These are phyloP conservation scores for Drosophila takahashii DNA, from an alignment of 1,140 invertebrate species.

Conservation along the genomic window DNA sequence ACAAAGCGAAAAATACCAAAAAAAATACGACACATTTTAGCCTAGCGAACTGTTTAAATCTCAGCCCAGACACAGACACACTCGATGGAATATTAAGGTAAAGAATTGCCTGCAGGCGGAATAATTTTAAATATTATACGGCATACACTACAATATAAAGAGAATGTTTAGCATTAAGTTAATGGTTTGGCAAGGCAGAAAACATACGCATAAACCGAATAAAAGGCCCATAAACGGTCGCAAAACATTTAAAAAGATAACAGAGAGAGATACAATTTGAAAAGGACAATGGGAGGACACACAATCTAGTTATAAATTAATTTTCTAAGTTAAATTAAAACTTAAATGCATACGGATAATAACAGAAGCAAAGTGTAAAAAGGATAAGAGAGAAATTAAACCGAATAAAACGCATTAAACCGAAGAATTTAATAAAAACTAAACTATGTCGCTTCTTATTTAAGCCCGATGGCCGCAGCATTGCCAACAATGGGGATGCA, in stretches of 20 bases:
- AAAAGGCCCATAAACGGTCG: slow-evolving; percentile 26
- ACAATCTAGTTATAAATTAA: slow-evolving; percentile 59
- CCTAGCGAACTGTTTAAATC: slow-evolving; percentile 67
- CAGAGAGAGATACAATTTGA: slow-evolving; percentile 16
- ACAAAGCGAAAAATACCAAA: slow-evolving; percentile 15
- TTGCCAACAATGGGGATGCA: slow-evolving; percentile 2
- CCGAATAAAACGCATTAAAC: slow-evolving; percentile 78
- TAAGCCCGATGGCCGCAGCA: not conserved
- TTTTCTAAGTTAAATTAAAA: slow-evolving; percentile 63
- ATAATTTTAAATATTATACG: slow-evolving; percentile 68
- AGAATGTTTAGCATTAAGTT: slow-evolving; percentile 53
- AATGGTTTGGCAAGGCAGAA: slow-evolving; percentile 51
- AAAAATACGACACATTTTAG: slow-evolving; percentile 60
- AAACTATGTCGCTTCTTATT: slow-evolving; percentile 49
- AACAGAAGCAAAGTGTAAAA: slow-evolving; percentile 68
- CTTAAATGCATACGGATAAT: slow-evolving; percentile 61
- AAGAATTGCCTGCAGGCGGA: slow-evolving; percentile 41
- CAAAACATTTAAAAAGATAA: slow-evolving; percentile 51
- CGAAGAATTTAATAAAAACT: slow-evolving; percentile 81
- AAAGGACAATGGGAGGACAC: slow-evolving; percentile 25
- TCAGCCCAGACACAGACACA: slow-evolving; percentile 28
- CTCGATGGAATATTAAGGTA: slow-evolving; percentile 51
- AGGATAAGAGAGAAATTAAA: slow-evolving; percentile 70
- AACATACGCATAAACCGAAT: slow-evolving; percentile 52
- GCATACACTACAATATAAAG: slow-evolving; percentile 30